Percentiles rank a stretch among this genome's conserved stretches.
These are phyloP conservation scores for Cyphomyrus discorhynchus DNA, from an alignment of 2,113 vertebrate species.

Conservation along the genomic window DNA sequence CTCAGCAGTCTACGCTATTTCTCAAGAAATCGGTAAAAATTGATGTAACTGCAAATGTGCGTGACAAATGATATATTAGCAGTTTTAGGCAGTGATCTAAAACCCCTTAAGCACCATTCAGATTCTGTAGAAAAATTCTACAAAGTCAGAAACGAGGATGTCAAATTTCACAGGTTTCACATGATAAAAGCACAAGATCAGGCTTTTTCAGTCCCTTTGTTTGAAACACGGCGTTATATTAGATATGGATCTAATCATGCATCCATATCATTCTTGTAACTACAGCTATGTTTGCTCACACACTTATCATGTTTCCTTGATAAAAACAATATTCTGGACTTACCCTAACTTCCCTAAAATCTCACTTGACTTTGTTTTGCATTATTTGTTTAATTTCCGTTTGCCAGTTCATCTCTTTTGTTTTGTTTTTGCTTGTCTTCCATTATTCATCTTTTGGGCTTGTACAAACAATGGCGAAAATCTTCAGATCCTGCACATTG, in stretches of 20 bases:
- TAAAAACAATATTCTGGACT: neutral
- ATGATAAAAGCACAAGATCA: neutral
- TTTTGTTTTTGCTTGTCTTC: neutral
- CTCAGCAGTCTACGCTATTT: neutral
- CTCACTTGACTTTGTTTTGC: neutral
- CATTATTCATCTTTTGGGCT: neutral
- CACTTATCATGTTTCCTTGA: neutral
- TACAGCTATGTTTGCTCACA: neutral
- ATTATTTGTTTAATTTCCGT: neutral
- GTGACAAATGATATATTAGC: neutral
- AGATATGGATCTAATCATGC: neutral
- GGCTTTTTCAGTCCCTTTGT: neutral
- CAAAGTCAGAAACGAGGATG: neutral
- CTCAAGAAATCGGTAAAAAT: neutral
- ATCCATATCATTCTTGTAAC: neutral
- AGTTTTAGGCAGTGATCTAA: neutral
- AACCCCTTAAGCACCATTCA: neutral
- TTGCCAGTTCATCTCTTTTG: neutral
- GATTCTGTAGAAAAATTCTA: neutral
- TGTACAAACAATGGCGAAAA: neutral
- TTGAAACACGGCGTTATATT: neutral
- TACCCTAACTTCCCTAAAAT: neutral
- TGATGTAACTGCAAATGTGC: neutral
- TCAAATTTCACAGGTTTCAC: neutral
- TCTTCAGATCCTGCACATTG: neutral